These are phyloP conservation scores for Oreortyx pictus DNA, from an alignment of 2,797 vertebrate genomes.

Conservation along the genomic window DNA sequence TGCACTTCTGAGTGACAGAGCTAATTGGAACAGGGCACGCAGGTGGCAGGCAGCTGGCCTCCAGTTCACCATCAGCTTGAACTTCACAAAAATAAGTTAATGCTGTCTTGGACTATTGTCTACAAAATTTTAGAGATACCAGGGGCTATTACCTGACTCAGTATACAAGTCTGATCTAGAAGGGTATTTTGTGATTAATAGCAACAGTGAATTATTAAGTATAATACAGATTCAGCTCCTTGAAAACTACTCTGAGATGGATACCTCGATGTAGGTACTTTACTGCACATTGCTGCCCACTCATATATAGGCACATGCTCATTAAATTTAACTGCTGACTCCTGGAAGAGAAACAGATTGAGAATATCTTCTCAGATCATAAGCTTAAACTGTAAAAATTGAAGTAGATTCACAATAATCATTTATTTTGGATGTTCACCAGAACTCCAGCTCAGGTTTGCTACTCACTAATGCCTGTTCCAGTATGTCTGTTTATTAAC, in stretches of 20 bases:
- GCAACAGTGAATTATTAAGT: neutral
- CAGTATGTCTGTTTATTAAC: neutral
- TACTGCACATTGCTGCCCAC: neutral
- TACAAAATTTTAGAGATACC: neutral
- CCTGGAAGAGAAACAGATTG: neutral
- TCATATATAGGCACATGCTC: neutral
- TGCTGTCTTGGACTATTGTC: neutral
- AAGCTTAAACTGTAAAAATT: neutral
- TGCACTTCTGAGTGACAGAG: neutral
- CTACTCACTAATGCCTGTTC: neutral
- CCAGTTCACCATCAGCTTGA: neutral
- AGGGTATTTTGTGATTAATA: neutral
- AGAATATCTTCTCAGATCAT: neutral
- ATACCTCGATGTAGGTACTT: neutral
- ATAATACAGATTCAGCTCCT: neutral
- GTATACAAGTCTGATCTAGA: neutral
- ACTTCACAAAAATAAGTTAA: conserved; percentile 12
- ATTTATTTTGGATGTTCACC: neutral
- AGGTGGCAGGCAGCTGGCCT: neutral
- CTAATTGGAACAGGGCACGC: neutral
- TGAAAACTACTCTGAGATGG: neutral
- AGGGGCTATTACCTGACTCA: neutral
- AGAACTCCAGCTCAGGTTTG: neutral
- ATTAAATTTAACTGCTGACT: neutral
- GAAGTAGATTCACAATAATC: neutral